Base-by-base conservation (phyloP, 2,797 vertebrate genomes). In the Paguma larvata region DNA sequence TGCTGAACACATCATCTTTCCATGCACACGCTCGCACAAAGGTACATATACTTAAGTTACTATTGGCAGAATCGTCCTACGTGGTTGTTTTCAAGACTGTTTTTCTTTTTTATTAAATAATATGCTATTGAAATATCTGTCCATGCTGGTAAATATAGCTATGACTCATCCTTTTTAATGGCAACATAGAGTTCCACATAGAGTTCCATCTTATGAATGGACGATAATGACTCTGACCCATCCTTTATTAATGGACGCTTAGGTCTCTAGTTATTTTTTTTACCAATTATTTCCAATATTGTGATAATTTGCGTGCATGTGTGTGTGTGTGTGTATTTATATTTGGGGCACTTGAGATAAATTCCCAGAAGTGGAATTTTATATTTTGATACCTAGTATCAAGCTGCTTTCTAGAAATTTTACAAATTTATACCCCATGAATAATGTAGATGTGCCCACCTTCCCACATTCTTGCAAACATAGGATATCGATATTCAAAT, bases 381-480 rank as follows among this genome's bases (percentile, higher is more conserved):
- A 78, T 82, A 67, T 82, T 85, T 85, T 94, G 46, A 62, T 82
- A 62, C 25, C 32, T 11, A 62, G 10, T 79, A 83, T 56, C 32
- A 75, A 48, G 79, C 23, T 90, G 27, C 5, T 78, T 15, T 93
- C 70, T 13, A 62, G 27, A 90, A 85, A 41, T 11, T 86, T 12
- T 73, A 73, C 34, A 21, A 93, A 44, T 93, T 84, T 73, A 38
- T 18, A 34, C 21, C 9, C 23, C 13, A 85, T 56, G 65, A 44
- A 75, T 85, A 59, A 88, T 30, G n/a, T 80, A 41, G 34, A 77
- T 41, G 9, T 59, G 16, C 5, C 34, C 34, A 23, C 63, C 15
- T 91, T 79, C 23, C 21, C 73, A 89, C 21, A 83, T 59, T 96
- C 87, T 89, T 87, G 16, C 65, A 89, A 84, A 72, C 41, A 62